A percentile compares a stretch with the other conserved stretches of the same genome.
These are phyloP conservation scores for Papilio polyxenes DNA, from an alignment of 1,140 invertebrate genomes.

Conservation along the genomic window DNA sequence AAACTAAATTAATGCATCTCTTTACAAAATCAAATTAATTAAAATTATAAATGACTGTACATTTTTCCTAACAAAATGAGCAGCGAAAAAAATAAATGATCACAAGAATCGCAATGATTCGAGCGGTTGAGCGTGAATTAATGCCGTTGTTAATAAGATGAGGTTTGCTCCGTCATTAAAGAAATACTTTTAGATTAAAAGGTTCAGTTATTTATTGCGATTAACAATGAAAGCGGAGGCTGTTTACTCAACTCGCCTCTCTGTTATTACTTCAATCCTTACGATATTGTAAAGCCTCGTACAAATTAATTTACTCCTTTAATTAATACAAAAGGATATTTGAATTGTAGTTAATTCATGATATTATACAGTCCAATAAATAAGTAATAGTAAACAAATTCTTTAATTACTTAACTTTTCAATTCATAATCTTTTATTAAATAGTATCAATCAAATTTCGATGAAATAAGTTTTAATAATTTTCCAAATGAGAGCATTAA, in stretches of 20 bases:
- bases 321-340: slow-evolving; percentile 7
- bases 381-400: neutral
- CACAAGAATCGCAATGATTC: slow-evolving; percentile 20
- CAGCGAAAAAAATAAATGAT: neutral
- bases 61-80: slow-evolving; percentile 14
- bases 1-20: neutral
- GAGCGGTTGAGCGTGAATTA: slow-evolving; percentile 26
- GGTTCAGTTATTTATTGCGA: slow-evolving; percentile 31
- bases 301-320: slow-evolving; percentile 10
- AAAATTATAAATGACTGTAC: neutral
- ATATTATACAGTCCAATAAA: neutral
- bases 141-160: slow-evolving; percentile 31
- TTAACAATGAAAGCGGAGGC: slow-evolving; percentile 26
- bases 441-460: neutral
- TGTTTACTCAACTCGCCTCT: slow-evolving; percentile 32
- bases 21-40: neutral
- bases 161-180: slow-evolving; percentile 34
- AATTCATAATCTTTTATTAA: neutral
- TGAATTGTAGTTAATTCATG: neutral
- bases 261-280: slow-evolving; percentile 32
- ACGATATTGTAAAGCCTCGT: slow-evolving; percentile 22
- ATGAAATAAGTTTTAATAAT: slow-evolving; percentile 14
- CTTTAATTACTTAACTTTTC: neutral
- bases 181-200: slow-evolving; percentile 34
- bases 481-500: slow-evolving; percentile 20